These are phyloP conservation scores for Nudaria mundana DNA, from an alignment of 2,888 invertebrate species.

Conservation along the genomic window DNA sequence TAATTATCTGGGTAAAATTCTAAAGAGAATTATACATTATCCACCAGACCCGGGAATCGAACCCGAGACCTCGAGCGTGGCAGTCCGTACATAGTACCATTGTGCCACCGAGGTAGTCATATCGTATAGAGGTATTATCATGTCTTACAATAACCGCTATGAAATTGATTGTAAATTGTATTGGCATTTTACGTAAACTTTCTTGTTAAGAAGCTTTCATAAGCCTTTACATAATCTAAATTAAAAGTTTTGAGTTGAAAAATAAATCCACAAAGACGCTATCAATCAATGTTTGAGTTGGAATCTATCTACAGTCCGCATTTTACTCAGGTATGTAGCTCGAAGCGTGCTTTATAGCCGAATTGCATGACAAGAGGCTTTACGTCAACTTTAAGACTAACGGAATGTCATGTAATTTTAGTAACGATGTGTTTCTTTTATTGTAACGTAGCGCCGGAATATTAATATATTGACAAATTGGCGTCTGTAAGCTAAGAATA, in stretches of 20 bases:
- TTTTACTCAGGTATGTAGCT: conserved; percentile 45
- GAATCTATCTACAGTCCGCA: conserved; percentile 27
- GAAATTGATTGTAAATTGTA: conserved; percentile 20
- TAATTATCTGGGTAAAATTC: too few species aligned
- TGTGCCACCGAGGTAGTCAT: too few species aligned
- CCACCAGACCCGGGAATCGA: too few species aligned
- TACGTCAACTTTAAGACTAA: conserved; percentile 65
- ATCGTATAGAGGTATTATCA: too few species aligned
- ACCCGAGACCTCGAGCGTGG: too few species aligned
- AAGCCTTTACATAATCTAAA: conserved; percentile 16
- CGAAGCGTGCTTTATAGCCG: conserved; percentile 59
- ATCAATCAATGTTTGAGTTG: conserved; percentile 38
- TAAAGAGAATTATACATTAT: too few species aligned
- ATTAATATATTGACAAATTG: conserved; percentile 39
- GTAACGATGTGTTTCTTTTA: conserved; percentile 74
- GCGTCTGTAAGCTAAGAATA: conserved; percentile 25
- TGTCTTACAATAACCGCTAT: too few species aligned
- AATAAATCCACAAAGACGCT: conserved; percentile 20
- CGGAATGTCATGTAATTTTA: conserved; percentile 73
- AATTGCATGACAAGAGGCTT: conserved; percentile 67
- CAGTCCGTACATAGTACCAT: too few species aligned
- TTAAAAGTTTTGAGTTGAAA: conserved; percentile 24
- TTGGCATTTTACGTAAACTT: conserved; percentile 29
- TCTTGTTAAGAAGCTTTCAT: conserved; percentile 12
- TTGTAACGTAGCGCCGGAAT: conserved; percentile 45